Evolutionary conservation across 2,888 invertebrate species (phyloP), one percentile per base, ranked within the genome.

Genomic region (Gryllus longicercus): DNA sequence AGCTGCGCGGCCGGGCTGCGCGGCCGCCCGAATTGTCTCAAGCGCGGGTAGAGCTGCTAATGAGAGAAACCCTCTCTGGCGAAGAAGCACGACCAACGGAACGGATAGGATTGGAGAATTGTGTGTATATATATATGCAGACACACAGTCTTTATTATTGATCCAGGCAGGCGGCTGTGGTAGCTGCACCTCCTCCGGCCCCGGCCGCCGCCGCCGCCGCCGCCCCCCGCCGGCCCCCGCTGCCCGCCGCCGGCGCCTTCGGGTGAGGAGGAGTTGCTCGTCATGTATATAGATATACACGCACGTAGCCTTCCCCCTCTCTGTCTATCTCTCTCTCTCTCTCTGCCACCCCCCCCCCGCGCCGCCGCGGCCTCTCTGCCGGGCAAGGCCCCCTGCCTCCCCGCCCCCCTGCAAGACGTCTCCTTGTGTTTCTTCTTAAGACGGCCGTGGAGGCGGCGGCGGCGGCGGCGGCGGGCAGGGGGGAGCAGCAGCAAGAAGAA

Each of bases 51-150:
- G 63, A 63, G 63, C 63, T 63, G 63, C 63, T 63, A 63, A 63
- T 63, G 63, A 63, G 63, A 63, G 63, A 63, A 63, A 63, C 63
- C 63, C 63, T 18, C 16, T n/a, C 63, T 14, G 63, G 63, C 14
- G 63, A 63, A 63, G 63, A 63, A 63, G 63, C 63, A 63, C 63
- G 63, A n/a, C 63, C 63, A 63, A 63, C 63, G 63, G 80, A 80
- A 79, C 76, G 80, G 78, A 79, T 80, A 79, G 80, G 80, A 80
- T 74, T 77, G 76, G 76, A 76, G 75, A 25, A 51, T 21, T 75
- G 51, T 80, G 78, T 78, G 80, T 78, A 78, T 23, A 80, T 80
- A 80, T 80, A 78, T 80, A 80, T 80, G 76, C 63, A 63, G 63
- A 63, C 63, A 63, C 63, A 63, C 63, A 63, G 63, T 63, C 63